Evolutionary conservation across 2,113 vertebrate genomes (phyloP).

Genomic region (Lasiurus cinereus): DNA sequence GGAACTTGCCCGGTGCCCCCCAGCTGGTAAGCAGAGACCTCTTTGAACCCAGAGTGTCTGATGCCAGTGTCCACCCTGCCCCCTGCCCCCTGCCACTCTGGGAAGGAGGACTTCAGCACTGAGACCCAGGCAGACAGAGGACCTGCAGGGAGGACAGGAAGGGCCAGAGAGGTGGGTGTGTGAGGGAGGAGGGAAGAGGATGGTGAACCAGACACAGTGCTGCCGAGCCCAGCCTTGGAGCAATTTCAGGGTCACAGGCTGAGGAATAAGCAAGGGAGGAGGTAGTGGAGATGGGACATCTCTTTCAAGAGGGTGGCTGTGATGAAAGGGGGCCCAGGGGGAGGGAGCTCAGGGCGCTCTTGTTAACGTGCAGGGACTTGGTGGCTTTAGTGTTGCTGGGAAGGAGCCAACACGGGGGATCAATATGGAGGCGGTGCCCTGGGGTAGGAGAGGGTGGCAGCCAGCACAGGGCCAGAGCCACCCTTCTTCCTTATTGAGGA

Average conservation of each 20-base stretch:
- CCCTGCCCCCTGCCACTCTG: neutral
- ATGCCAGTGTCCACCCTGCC: neutral
- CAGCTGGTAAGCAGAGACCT: neutral
- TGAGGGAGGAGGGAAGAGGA: no score
- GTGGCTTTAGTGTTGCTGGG: neutral
- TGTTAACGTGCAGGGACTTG: neutral
- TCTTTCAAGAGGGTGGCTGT: neutral
- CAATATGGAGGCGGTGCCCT: neutral
- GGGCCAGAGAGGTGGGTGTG: neutral
- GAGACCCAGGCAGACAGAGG: neutral
- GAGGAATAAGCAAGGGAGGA: neutral
- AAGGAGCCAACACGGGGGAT: neutral
- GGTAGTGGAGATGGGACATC: neutral
- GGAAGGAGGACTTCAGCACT: neutral
- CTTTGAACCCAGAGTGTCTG: neutral
- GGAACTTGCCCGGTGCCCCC: neutral
- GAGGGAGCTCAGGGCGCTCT: neutral
- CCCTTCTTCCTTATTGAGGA: neutral
- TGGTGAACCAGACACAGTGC: accelerated
- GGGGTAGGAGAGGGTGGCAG: neutral
- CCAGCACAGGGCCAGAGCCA: neutral
- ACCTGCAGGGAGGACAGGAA: neutral
- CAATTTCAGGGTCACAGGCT: neutral
- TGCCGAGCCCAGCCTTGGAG: neutral
- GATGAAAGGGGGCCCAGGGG: neutral